phyloP scores from a whole-genome alignment of 2,113 vertebrate genomes.

The Psilopogon haemacephalus region DNA sequence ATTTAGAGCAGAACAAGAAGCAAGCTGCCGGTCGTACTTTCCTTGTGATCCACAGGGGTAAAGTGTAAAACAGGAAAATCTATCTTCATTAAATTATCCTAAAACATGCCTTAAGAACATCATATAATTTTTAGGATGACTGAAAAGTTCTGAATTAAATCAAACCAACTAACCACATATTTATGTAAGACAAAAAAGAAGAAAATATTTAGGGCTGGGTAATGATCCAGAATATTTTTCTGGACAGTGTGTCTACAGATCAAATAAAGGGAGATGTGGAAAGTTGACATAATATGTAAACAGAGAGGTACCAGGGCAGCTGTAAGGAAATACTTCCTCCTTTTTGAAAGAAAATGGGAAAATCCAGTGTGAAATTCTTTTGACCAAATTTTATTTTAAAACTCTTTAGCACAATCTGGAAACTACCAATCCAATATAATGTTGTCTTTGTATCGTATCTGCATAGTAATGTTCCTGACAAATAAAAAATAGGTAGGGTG shows the following conservation, averaged over 20 bases:
- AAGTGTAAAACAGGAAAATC: conserved; percentile 29
- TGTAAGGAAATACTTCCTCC: neutral
- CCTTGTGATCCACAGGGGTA: neutral
- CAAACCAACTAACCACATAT: neutral
- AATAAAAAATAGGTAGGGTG: neutral
- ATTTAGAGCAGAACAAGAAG: neutral
- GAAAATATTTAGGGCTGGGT: conserved; percentile 20
- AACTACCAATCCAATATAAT: neutral
- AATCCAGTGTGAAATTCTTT: neutral
- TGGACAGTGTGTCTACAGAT: conserved; percentile 4
- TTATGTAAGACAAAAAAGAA: conserved; percentile 19
- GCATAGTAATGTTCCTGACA: neutral
- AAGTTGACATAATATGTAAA: conserved; percentile 25
- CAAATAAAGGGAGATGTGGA: conserved; percentile 12
- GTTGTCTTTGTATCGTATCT: neutral
- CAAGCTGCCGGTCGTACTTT: neutral
- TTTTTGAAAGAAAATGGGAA: neutral
- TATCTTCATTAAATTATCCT: neutral
- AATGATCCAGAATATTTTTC: conserved; percentile 25
- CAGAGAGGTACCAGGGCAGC: neutral
- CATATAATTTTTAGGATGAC: neutral
- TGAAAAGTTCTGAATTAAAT: neutral
- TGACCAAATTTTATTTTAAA: neutral
- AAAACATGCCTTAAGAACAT: neutral
- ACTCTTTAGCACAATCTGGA: neutral